These are phyloP conservation scores for Pongo pygmaeus DNA, from an alignment of 2,113 vertebrate genomes.

Conservation along the genomic window DNA sequence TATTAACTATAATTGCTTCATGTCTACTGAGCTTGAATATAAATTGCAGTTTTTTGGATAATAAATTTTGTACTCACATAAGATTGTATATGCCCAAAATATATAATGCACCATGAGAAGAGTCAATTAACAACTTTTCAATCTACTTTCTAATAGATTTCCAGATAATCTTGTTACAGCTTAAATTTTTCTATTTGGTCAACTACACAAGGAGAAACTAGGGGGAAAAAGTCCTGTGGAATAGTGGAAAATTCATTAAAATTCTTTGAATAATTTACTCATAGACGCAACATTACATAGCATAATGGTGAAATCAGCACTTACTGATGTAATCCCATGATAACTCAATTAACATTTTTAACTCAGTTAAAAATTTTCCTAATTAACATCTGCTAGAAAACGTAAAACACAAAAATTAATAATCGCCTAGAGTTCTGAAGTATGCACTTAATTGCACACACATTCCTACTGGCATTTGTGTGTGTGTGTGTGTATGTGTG, in stretches of 20 bases:
- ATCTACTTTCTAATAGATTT: not conserved
- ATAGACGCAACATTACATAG: constrained; percentile 2
- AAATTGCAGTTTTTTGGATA: not conserved
- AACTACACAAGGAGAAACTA: not conserved
- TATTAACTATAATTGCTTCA: not conserved
- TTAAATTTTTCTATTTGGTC: not conserved
- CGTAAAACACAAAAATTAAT: constrained; percentile 5
- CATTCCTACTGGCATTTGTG: not conserved
- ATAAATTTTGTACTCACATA: not conserved
- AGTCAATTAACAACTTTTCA: not conserved
- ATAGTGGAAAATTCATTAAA: constrained; percentile 29
- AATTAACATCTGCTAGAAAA: constrained; percentile 12
- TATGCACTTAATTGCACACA: not conserved
- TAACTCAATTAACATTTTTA: not conserved
- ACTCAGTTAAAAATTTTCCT: constrained; percentile 1
- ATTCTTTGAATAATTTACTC: constrained; percentile 24
- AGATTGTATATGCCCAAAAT: not conserved
- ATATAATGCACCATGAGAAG: not conserved
- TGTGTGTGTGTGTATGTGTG: not conserved
- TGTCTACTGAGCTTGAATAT: not conserved
- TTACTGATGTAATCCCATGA: not conserved
- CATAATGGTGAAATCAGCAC: not conserved
- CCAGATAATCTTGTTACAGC: not conserved
- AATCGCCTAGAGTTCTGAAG: not conserved
- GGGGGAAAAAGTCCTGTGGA: not conserved